A percentile compares a stretch with the other conserved stretches of the same genome.
phyloP scores from a whole-genome alignment of 1,140 invertebrate genomes.

The Rhopalosiphum maidis region DNA sequence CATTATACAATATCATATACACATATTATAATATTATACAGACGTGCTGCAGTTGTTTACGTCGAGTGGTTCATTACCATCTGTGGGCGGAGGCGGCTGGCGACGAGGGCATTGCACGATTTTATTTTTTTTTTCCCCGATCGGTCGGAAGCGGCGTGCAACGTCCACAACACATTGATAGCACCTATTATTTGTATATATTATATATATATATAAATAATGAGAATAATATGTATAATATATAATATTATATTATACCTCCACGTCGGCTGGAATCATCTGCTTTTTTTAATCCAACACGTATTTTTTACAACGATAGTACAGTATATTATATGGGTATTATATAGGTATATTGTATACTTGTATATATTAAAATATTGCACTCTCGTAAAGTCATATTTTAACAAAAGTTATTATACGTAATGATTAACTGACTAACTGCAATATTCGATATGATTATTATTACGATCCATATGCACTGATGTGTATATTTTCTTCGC shows the following conservation, averaged over 20 bases:
- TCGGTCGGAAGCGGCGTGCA: background rate
- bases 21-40: background rate
- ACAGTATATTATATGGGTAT: background rate
- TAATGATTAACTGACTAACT: background rate
- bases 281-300: background rate
- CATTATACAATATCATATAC: background rate
- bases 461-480: background rate
- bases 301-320: background rate
- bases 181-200: background rate
- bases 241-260: background rate
- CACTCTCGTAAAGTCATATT: background rate
- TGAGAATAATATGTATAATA: background rate
- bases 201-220: background rate
- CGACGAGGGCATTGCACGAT: constrained; percentile 9
- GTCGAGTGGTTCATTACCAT: constrained; percentile 30
- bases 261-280: background rate
- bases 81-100: constrained; percentile 5
- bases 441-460: background rate
- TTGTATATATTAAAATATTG: background rate
- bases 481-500: background rate
- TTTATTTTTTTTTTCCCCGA: background rate
- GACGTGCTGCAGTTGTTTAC: background rate
- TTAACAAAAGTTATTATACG: background rate
- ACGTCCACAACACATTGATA: background rate
- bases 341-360: background rate